These are phyloP conservation scores for Pachliopta kotzebuea DNA, from an alignment of 2,888 invertebrate species.

Conservation along the genomic window DNA sequence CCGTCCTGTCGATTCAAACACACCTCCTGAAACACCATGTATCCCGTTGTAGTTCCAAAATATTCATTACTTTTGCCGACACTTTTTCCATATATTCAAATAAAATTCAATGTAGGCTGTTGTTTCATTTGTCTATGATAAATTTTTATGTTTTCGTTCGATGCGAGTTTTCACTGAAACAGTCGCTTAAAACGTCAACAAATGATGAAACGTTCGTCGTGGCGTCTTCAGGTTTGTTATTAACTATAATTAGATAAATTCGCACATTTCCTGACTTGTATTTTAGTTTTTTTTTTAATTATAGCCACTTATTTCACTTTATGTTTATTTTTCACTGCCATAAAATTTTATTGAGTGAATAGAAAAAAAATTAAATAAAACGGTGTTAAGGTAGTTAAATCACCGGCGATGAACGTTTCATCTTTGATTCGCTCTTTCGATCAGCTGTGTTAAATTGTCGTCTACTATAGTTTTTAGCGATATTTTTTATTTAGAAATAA, in stretches of 20 bases:
- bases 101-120: constrained; percentile 12
- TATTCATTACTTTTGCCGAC: constrained; percentile 37
- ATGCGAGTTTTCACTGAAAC: constrained; percentile 56
- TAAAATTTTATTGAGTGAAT: not conserved
- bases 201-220: constrained; percentile 64
- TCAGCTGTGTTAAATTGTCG: constrained; percentile 53
- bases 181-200: constrained; percentile 58
- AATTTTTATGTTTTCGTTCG: constrained; percentile 57
- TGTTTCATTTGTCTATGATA: constrained; percentile 26
- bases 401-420: constrained; percentile 54
- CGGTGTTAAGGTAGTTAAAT: constrained; percentile 12
- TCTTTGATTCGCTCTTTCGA: constrained; percentile 47
- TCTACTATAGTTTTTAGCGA: constrained; percentile 9
- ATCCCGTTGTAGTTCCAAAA: constrained; percentile 52
- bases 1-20: constrained; percentile 87
- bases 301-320: constrained; percentile 30
- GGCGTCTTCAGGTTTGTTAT: constrained; percentile 35
- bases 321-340: not conserved
- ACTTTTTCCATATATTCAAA: constrained; percentile 13
- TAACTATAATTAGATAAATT: not conserved
- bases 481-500: constrained; percentile 17
- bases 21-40: constrained; percentile 79
- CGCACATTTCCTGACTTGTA: not conserved
- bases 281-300: constrained; percentile 8
- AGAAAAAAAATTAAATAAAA: not conserved